Evolutionary conservation across 2,797 vertebrate genomes (phyloP), one percentile per base, ranked within the genome.

Genomic region (Gymnodraco acuticeps): DNA sequence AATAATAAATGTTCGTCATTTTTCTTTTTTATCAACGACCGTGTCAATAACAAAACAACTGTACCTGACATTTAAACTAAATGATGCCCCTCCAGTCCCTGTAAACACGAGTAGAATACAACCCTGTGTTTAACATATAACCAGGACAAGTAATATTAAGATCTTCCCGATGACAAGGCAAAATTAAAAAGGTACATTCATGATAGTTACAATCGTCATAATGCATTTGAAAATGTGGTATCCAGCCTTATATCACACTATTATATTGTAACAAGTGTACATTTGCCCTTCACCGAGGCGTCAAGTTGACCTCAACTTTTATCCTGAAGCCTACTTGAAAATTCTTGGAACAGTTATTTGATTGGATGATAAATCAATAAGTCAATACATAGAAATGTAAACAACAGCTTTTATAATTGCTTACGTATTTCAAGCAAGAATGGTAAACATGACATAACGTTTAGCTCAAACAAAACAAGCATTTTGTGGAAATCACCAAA

Each of bases 381-480:
- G 0, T 52, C 11, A 31, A 31, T 42, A 5, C 33, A 5, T 27
- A 48, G 14, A 33, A 13, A 64, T 19, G 23, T 12, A 19, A 27
- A 43, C 8, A 33, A 12, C 31, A 45, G 43, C 56, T 63, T 64
- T 42, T 16, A 64, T 47, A 14, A 53, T 15, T 0, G 3, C 20
- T 31, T 10, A 60, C 0, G 0, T 11, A 20, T 67, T 72, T 61
- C 5, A 64, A 9, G 64, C n/a, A 42, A 27, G 51, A 62, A 41
- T 43, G n/a, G n/a, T n/a, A n/a, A n/a, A n/a, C n/a, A n/a, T n/a
- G 9, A 59, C 19, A 2, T 46, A 51, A 68, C 62, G 41, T 62
- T 27, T 27, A 17, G 46, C 3, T 20, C 27, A 55, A 61, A 77
- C 15, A 72, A 46, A 62, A 67, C 20, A 16, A 19, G 23, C 3